Conservation (phyloP, 2,113 vertebrate species). For the Embiotoca jacksoni region DNA sequence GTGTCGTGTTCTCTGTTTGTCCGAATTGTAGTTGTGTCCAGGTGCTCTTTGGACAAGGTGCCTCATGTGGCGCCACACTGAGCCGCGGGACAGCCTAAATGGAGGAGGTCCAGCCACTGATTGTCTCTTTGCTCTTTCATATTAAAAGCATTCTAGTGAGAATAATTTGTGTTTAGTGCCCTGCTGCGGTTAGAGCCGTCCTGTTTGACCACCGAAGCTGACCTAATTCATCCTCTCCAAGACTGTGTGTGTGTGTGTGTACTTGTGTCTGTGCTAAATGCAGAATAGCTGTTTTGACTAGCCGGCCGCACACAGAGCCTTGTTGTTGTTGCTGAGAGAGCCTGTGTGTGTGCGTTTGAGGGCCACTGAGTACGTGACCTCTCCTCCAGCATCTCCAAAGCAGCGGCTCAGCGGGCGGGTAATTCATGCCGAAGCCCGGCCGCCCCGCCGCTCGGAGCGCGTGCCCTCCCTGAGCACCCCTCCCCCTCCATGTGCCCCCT, state of each 20-base stretch:
- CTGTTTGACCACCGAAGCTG: slow-evolving; percentile 74
- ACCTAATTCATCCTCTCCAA: slow-evolving; percentile 71
- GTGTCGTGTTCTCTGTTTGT: background rate
- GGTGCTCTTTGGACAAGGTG: slow-evolving; percentile 61
- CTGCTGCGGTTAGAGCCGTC: slow-evolving; percentile 65
- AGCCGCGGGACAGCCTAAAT: slow-evolving; percentile 42
- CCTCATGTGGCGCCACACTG: slow-evolving; percentile 51
- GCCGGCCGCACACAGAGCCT: slow-evolving; percentile 47
- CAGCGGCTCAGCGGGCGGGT: slow-evolving; percentile 56
- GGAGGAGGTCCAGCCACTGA: slow-evolving; percentile 46
- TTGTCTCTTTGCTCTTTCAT: slow-evolving; percentile 58
- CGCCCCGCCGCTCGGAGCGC: slow-evolving; percentile 60
- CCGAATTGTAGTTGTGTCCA: slow-evolving; percentile 31
- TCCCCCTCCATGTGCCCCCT: slow-evolving; percentile 16
- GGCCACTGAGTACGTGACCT: slow-evolving; percentile 75
- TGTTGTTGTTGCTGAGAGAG: slow-evolving; percentile 54
- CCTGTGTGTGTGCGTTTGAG: slow-evolving; percentile 65
- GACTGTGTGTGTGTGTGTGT: slow-evolving; percentile 8
- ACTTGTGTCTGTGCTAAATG: slow-evolving; percentile 53
- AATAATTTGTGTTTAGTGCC: slow-evolving; percentile 76
- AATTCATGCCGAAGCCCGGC: slow-evolving; percentile 72
- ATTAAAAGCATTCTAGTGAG: slow-evolving; percentile 67
- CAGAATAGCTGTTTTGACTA: slow-evolving; percentile 62
- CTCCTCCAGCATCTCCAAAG: slow-evolving; percentile 55
- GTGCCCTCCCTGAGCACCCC: slow-evolving; percentile 31